Conservation (phyloP, 1,140 invertebrate species). For the Teleopsis dalmanni region DNA sequence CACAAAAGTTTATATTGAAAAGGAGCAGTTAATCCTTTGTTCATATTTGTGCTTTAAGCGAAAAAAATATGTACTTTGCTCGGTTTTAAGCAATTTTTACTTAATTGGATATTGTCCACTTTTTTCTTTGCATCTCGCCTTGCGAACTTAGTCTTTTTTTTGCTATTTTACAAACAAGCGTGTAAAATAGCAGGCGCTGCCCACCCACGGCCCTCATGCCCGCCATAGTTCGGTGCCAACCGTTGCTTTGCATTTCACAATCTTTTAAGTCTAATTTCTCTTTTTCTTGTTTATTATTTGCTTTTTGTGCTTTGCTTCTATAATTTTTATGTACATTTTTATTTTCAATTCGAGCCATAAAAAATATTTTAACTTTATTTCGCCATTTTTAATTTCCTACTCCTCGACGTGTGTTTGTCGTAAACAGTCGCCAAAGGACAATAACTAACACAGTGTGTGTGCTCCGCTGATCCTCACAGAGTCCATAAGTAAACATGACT, state of each 20-base stretch:
- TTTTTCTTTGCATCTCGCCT: constrained; percentile 1
- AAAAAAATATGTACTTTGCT: too few relatives aligned
- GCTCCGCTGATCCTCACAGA: too few relatives aligned
- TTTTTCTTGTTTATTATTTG: background rate
- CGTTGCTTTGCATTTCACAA: background rate
- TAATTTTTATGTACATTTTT: constrained; percentile 1
- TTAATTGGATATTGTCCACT: constrained; percentile 10
- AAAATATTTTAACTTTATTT: constrained; percentile 40
- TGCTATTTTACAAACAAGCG: background rate
- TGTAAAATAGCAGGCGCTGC: background rate
- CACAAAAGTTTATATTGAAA: too few relatives aligned
- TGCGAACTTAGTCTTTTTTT: background rate
- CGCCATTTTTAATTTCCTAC: constrained; percentile 45
- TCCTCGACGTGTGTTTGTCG: constrained; percentile 41
- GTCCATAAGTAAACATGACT: too few relatives aligned
- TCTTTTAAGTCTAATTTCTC: constrained; percentile 1
- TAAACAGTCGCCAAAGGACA: constrained; percentile 29
- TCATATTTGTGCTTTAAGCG: too few relatives aligned
- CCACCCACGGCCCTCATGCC: background rate
- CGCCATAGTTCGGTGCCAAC: too few relatives aligned
- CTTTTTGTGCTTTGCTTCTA: background rate
- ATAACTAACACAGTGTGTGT: constrained; percentile 16
- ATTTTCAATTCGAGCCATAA: constrained; percentile 2
- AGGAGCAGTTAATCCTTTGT: too few relatives aligned
- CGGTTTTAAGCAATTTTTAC: too few relatives aligned